Percentiles rank a stretch among this genome's conserved stretches.
phyloP scores from a whole-genome alignment of 2,888 invertebrate genomes.

The Drosophila vallismaia region DNA sequence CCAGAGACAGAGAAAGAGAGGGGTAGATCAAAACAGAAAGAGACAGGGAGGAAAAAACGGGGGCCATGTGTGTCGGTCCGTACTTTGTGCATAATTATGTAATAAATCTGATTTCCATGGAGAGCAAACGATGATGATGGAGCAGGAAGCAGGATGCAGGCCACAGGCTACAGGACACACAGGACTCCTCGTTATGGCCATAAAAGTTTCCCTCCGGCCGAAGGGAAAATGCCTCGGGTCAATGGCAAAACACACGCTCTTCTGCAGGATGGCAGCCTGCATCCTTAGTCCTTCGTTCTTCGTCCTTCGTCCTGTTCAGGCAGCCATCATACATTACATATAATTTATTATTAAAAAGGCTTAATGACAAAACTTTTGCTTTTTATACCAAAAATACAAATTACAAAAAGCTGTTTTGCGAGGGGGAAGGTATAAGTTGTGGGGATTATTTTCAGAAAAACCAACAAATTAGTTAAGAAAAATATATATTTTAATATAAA shows the following conservation, averaged over 20 bases:
- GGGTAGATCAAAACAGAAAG: not conserved
- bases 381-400: slow-evolving; percentile 45
- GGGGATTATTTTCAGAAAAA: not conserved
- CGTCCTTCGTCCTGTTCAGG: not conserved
- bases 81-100: slow-evolving; percentile 71
- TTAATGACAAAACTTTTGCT: slow-evolving; percentile 74
- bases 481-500: not conserved
- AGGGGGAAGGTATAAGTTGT: not conserved
- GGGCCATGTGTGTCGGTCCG: slow-evolving; percentile 3
- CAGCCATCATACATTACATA: slow-evolving; percentile 38
- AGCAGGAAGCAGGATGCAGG: slow-evolving; percentile 17
- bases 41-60: no score
- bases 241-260: slow-evolving; percentile 33
- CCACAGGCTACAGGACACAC: slow-evolving; percentile 1
- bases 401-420: slow-evolving; percentile 8
- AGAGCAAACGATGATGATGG: slow-evolving; percentile 36
- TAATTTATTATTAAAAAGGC: slow-evolving; percentile 76
- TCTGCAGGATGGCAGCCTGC: not conserved
- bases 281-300: not conserved
- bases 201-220: slow-evolving; percentile 24
- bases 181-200: slow-evolving; percentile 7
- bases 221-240: slow-evolving; percentile 35
- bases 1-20: not conserved
- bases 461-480: no score
- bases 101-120: slow-evolving; percentile 73